Base-by-base conservation (phyloP, 2,888 invertebrate species). In the Macaria notata region DNA sequence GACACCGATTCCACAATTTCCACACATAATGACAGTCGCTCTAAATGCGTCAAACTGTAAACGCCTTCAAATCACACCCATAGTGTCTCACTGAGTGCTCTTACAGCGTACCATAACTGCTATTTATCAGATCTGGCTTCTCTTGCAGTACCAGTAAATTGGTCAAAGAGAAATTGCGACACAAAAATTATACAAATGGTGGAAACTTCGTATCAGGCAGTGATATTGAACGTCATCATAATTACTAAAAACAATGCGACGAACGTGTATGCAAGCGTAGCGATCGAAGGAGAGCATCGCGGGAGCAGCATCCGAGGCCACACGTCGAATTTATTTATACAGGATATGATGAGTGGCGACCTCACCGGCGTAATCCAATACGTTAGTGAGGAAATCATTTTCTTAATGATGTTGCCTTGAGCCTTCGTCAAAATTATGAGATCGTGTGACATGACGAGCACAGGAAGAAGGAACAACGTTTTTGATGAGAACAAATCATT, bases 321-420 rank as follows among this genome's bases (percentile, higher is more conserved):
- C 81, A 83, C 84, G 82, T 85, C 75, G 66, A 78, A 73, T 76
- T 78, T 59, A 56, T 56, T 56, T 51, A 53, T 79, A 78, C 81
- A 84, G 83, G 84, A 86, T 84, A 73, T 79, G 75, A 78, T 77
- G 73, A 78, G 68, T 71, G 71, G 71, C 73, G 75, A 72, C 79
- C 85, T 87, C 76, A 78, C 66, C 64, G 70, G 71, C 70, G 73
- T 80, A 79, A 83, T 77, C 78, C 72, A 72, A 83, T 78, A 76
- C 68, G 72, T 81, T 72, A 74, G 75, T 66, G 73, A 81, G 84
- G 84, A 61, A 86, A 86, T 78, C 64, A 79, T 83, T 81, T 81
- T 80, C 68, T 73, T 76, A 80, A 83, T 77, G 69, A 76, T 68
- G 70, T 75, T 67, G 72, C 77, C 78, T 81, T 79, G 76, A 51